Evolutionary conservation across 53 echinoderm and acorn worm genomes (phyloP).

Genomic region (Holothuria leucospilota): DNA sequence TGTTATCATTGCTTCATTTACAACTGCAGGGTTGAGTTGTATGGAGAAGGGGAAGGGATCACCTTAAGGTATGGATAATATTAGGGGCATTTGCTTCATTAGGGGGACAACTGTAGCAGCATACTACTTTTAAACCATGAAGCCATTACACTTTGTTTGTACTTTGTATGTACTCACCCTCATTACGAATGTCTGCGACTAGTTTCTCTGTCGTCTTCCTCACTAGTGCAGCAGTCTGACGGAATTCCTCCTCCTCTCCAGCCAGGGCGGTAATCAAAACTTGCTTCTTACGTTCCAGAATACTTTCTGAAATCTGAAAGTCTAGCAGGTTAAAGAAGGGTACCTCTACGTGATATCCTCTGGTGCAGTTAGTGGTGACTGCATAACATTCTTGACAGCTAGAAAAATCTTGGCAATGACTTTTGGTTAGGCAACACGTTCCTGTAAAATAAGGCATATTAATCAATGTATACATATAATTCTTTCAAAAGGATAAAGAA

Average conservation of each 20-base stretch:
- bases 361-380: slow-evolving; percentile 45
- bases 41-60: too few relatives aligned
- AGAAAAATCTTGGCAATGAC: slow-evolving; percentile 49
- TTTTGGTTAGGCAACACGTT: slow-evolving; percentile 62
- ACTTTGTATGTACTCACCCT: slow-evolving; percentile 30
- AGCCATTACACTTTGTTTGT: too few relatives aligned
- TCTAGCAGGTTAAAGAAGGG: slow-evolving; percentile 61
- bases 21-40: too few relatives aligned
- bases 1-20: too few relatives aligned
- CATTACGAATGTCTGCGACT: slow-evolving; percentile 54
- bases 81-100: too few relatives aligned
- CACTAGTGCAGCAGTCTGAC: slow-evolving; percentile 48
- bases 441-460: slow-evolving; percentile 35
- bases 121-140: too few relatives aligned
- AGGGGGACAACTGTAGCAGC: too few relatives aligned
- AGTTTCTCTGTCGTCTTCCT: slow-evolving; percentile 57
- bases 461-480: too few relatives aligned
- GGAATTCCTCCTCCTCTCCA: slow-evolving; percentile 59
- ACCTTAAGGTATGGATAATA: too few relatives aligned
- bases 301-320: slow-evolving; percentile 40
- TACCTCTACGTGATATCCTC: slow-evolving; percentile 70
- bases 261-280: slow-evolving; percentile 59
- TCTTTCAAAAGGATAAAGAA: neutral
- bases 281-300: slow-evolving; percentile 28
- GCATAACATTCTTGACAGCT: slow-evolving; percentile 69